Evolutionary conservation across 2,113 vertebrate species (phyloP).

Genomic region (Lates calcarifer): DNA sequence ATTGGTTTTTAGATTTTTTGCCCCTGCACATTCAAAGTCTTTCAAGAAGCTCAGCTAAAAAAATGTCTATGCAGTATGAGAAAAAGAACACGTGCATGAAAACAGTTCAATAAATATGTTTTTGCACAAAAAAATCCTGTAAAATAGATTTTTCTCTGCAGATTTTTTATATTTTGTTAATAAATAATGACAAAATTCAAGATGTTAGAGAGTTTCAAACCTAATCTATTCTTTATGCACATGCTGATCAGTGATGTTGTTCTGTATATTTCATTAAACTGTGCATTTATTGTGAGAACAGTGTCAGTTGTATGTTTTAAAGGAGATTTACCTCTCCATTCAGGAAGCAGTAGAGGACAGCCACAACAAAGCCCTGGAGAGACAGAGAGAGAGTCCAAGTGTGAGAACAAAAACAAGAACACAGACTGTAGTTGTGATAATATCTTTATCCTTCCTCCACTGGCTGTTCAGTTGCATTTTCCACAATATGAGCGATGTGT

Average conservation of each 20-base stretch:
- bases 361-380: conserved; percentile 94
- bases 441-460: not conserved
- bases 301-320: not conserved
- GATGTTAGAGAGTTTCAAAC: too few species aligned
- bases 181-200: not conserved
- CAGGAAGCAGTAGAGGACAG: conserved; percentile 97
- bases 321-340: conserved; percentile 92
- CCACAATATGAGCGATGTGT: too few species aligned
- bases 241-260: not conserved
- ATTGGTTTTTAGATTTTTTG: not conserved
- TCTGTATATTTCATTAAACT: not conserved
- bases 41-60: too few species aligned
- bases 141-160: too few species aligned
- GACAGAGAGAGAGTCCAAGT: conserved; percentile 29
- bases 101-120: too few species aligned
- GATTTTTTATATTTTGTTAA: too few species aligned
- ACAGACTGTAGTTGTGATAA: too few species aligned
- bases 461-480: not conserved
- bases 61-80: too few species aligned
- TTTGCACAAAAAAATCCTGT: too few species aligned
- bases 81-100: too few species aligned
- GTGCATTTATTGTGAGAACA: not conserved
- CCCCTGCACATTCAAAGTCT: too few species aligned
- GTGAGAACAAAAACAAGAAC: conserved; percentile 16
- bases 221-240: too few species aligned